Evolutionary conservation across 2,888 invertebrate species (phyloP), one percentile per base, ranked within the genome.

Genomic region (Phania funesta): DNA sequence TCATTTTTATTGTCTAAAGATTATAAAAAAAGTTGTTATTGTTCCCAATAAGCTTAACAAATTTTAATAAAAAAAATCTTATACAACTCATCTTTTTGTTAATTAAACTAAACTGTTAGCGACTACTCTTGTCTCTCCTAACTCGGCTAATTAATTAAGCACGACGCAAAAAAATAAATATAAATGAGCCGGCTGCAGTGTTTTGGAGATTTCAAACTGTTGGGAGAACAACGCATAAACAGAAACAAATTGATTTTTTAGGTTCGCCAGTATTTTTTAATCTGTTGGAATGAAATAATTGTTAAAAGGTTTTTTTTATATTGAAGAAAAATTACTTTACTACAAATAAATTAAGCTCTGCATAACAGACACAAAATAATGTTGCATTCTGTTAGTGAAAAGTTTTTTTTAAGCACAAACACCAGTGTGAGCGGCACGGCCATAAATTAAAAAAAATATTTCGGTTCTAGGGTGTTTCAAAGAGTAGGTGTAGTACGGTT

Each of bases 181-280:
- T 20, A 58, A 50, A 67, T 50, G 13, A 52, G 22, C 26, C 65
- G 60, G 50, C 46, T 74, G 56, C 54, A 26, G 9, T 2, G 16
- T 13, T 35, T 24, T 22, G 1, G 0, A 70, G 52, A 52, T 74
- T 64, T 64, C 7, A 35, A 24, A 35, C 35, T 18, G n/a, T 29
- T 73, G 32, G n/a, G 1, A n/a, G 20, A 26, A 29, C 18, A 44
- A 48, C 8, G 58, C 46, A 64, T 18, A 22, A 75, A 52, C 3
- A 18, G 29, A 29, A 75, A 50, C 54, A 58, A 67, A 58, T 48
- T 16, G 22, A 20, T 29, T 60, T 68, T 81, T 71, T 71, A 81
- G 80, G 76, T 56, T 76, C 9, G n/a, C n/a, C n/a, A n/a, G 9
- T 54, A 48, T 50, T 26, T 62, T 44, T 54, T 41, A 56, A 32